phyloP scores from a whole-genome alignment of 2,113 vertebrate genomes.

The Muscicapa adusta region DNA sequence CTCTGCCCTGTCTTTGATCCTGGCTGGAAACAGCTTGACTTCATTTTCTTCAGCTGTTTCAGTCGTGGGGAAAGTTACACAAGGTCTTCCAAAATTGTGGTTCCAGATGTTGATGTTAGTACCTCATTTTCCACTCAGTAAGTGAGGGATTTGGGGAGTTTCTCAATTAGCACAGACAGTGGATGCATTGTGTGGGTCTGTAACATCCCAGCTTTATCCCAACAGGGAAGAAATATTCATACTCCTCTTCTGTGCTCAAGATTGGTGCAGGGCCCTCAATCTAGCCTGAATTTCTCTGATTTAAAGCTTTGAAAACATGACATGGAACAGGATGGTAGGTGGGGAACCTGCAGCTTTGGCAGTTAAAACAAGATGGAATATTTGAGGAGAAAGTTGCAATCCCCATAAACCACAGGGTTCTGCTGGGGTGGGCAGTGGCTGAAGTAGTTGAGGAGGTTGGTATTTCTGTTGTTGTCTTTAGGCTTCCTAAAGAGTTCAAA shows the following conservation, averaged over 20 bases:
- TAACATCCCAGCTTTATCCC: not conserved
- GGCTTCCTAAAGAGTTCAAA: not conserved
- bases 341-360: not conserved
- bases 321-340: not conserved
- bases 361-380: not conserved
- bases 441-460: not conserved
- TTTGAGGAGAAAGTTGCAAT: not conserved
- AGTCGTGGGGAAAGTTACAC: not conserved
- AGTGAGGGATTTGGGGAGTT: not conserved
- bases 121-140: not conserved
- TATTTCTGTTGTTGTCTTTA: not conserved
- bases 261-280: not conserved
- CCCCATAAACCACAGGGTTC: not conserved
- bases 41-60: not conserved
- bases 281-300: not conserved
- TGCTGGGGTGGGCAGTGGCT: not conserved
- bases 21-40: not conserved
- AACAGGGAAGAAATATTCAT: not conserved
- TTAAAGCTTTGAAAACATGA: not conserved
- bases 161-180: not conserved
- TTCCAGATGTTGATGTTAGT: not conserved
- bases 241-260: not conserved
- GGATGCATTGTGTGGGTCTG: not conserved
- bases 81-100: not conserved
- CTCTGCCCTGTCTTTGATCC: not conserved